phyloP scores from a whole-genome alignment of 2,113 vertebrate species.

The Pleuronectes platessa region DNA sequence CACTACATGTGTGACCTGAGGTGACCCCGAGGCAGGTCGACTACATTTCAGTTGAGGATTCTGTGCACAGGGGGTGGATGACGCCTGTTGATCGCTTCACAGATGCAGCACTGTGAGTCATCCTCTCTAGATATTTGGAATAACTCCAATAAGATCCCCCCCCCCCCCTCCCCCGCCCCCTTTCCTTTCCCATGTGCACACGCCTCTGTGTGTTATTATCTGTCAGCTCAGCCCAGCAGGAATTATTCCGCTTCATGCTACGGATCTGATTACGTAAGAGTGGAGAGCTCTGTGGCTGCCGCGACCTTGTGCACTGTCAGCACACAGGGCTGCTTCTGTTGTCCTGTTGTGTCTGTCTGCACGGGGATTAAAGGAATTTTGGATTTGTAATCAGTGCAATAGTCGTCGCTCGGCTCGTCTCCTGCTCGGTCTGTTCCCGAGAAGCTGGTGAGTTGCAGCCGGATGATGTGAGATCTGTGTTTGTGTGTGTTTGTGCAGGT shows the following conservation, averaged over 20 bases:
- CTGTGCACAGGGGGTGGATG: slow-evolving; percentile 38
- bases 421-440: background rate
- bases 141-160: background rate
- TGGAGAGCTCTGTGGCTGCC: slow-evolving; percentile 41
- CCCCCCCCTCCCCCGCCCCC: too few species aligned
- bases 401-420: slow-evolving; percentile 22
- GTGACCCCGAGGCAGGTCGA: slow-evolving; percentile 16
- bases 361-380: slow-evolving; percentile 28
- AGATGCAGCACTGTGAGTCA: slow-evolving; percentile 60
- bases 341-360: slow-evolving; percentile 39
- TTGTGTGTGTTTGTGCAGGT: background rate
- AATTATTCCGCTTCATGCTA: slow-evolving; percentile 53
- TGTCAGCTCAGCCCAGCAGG: slow-evolving; percentile 51
- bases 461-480: too few species aligned
- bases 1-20: slow-evolving; percentile 1
- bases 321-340: slow-evolving; percentile 32
- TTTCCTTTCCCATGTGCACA: background rate
- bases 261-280: slow-evolving; percentile 68
- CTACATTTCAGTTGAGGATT: background rate
- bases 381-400: slow-evolving; percentile 22
- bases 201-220: slow-evolving; percentile 10
- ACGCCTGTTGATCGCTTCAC: slow-evolving; percentile 64
- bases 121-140: background rate
- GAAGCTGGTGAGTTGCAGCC: background rate
- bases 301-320: slow-evolving; percentile 61